Conservation (phyloP, 2,113 vertebrate genomes). For the Catharus fuscescens region DNA sequence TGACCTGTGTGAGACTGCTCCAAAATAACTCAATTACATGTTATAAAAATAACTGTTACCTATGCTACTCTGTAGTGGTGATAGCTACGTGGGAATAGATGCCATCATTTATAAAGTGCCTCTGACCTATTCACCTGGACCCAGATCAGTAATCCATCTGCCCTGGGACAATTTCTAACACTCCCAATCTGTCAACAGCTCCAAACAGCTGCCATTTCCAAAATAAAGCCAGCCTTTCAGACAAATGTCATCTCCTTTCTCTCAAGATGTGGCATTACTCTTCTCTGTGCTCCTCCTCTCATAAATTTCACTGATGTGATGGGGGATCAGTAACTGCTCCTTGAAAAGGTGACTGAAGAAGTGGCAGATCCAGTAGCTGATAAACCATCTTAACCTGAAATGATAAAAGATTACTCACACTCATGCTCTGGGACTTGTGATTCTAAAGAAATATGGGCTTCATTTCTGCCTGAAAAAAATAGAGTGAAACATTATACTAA, state of each 20-base stretch:
- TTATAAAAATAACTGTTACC: slow-evolving; percentile 37
- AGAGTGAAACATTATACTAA: not conserved
- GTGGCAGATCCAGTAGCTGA: slow-evolving; percentile 32
- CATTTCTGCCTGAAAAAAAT: not conserved
- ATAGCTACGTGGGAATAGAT: not conserved
- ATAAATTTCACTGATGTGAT: not conserved
- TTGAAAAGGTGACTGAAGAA: slow-evolving; percentile 36
- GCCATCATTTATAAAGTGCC: slow-evolving; percentile 26
- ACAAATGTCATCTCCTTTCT: not conserved
- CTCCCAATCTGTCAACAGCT: slow-evolving; percentile 39
- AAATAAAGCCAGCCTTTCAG: slow-evolving; percentile 31
- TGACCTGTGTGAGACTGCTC: not conserved
- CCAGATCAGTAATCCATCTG: slow-evolving; percentile 5
- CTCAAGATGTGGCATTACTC: not conserved
- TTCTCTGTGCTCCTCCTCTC: not conserved
- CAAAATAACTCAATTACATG: slow-evolving; percentile 1
- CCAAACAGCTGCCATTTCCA: slow-evolving; percentile 37
- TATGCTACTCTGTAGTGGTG: not conserved
- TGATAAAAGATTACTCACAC: slow-evolving; percentile 33
- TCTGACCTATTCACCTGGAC: slow-evolving; percentile 44
- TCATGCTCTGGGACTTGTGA: not conserved
- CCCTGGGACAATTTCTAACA: slow-evolving; percentile 23
- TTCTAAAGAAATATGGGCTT: not conserved
- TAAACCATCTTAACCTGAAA: not conserved
- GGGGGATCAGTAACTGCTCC: not conserved